These are phyloP conservation scores for Takifugu ocellatus DNA, from an alignment of 2,797 vertebrate species.

Conservation along the genomic window DNA sequence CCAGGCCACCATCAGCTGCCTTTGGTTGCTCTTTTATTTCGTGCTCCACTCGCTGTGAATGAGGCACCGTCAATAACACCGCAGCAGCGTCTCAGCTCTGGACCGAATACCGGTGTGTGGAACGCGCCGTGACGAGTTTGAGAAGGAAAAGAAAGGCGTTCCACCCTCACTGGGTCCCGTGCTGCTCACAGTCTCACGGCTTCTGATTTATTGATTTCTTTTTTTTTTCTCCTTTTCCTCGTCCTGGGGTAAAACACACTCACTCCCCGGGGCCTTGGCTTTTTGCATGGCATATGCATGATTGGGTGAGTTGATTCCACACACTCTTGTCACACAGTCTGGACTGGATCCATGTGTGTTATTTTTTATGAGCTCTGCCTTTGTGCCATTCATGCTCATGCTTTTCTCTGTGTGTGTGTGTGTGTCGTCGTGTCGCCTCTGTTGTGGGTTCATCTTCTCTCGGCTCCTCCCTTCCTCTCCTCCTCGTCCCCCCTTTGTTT, in stretches of 20 bases:
- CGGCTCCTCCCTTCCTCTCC: slow-evolving; percentile 13
- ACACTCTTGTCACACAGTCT: slow-evolving; percentile 33
- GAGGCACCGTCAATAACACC: too few species aligned
- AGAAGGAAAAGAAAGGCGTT: neutral
- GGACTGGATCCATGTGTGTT: slow-evolving; percentile 9
- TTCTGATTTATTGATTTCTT: neutral
- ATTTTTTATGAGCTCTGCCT: slow-evolving; percentile 27
- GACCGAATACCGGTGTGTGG: too few species aligned
- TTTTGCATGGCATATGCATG: slow-evolving; percentile 77
- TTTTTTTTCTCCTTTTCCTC: slow-evolving; percentile 33
- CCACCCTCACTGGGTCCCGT: slow-evolving; percentile 17
- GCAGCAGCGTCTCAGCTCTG: too few species aligned
- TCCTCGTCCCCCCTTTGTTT: slow-evolving; percentile 58
- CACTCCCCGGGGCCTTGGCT: slow-evolving; percentile 63
- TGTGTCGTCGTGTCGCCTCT: slow-evolving; percentile 16
- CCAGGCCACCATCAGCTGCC: too few species aligned
- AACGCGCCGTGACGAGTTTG: neutral
- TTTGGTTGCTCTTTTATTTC: neutral
- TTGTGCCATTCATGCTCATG: slow-evolving; percentile 36
- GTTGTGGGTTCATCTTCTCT: slow-evolving; percentile 31
- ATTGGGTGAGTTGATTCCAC: slow-evolving; percentile 76
- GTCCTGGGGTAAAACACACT: slow-evolving; percentile 45
- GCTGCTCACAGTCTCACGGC: slow-evolving; percentile 44
- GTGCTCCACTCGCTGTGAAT: too few species aligned
- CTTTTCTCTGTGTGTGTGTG: slow-evolving; percentile 1